A percentile compares a stretch with the other conserved stretches of the same genome.
Evolutionary conservation across 2,113 vertebrate species (phyloP).

Genomic region (Eublepharis macularius): DNA sequence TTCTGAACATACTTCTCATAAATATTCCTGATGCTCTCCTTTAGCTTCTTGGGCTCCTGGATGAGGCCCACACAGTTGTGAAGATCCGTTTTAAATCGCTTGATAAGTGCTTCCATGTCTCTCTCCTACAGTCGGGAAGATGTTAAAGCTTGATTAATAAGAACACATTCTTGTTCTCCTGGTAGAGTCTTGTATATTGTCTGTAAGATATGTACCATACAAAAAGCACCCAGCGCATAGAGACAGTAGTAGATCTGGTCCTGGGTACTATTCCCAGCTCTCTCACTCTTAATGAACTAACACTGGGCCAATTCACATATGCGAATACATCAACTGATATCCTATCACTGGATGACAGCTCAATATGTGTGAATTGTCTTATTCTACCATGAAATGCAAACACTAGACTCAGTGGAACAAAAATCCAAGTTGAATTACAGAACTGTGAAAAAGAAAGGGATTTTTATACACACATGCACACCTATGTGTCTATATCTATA

Average conservation of each 20-base stretch:
- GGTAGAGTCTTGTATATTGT: not conserved
- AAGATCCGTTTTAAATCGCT: conserved; percentile 86
- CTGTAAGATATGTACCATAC: not conserved
- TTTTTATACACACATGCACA: too few relatives aligned
- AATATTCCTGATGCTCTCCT: conserved; percentile 77
- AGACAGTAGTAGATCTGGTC: not conserved
- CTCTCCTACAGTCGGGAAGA: conserved; percentile 74
- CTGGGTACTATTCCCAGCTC: not conserved
- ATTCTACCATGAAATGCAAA: not conserved
- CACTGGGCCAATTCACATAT: not conserved
- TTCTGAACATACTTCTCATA: conserved; percentile 80
- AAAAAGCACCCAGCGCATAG: not conserved
- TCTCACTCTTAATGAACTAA: not conserved
- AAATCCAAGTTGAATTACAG: not conserved
- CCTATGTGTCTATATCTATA: not conserved
- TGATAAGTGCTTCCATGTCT: conserved; percentile 77
- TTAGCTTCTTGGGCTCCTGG: conserved; percentile 85
- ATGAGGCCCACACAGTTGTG: conserved; percentile 83
- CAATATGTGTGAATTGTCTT: not conserved
- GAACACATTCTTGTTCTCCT: not conserved
- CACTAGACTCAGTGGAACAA: not conserved
- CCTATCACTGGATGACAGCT: not conserved
- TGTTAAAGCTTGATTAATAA: conserved; percentile 24
- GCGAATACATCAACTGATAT: not conserved
- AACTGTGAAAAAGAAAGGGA: not conserved